These are phyloP conservation scores for Motacilla alba DNA, from an alignment of 2,113 vertebrate species.

Conservation along the genomic window DNA sequence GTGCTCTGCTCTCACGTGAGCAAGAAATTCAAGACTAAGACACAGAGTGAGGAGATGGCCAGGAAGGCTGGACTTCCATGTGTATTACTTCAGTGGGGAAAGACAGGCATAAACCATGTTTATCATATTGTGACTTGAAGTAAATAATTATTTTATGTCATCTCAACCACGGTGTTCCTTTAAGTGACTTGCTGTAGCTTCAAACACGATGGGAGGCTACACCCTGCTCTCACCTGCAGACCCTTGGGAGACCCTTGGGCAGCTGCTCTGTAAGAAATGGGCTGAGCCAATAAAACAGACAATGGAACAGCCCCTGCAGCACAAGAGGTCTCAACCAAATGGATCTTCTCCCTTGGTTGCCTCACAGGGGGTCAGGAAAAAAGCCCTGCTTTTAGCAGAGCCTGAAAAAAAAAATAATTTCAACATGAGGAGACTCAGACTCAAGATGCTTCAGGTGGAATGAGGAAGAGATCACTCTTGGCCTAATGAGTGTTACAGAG, in stretches of 20 bases:
- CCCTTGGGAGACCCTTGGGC: not conserved
- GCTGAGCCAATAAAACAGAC: not conserved
- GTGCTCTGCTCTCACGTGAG: not conserved
- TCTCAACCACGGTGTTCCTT: not conserved
- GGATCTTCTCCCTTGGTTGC: not conserved
- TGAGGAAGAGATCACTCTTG: fast-evolving
- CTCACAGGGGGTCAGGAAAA: fast-evolving
- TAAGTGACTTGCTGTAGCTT: not conserved
- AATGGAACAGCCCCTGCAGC: not conserved
- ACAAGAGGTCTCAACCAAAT: not conserved
- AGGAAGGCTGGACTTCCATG: not conserved
- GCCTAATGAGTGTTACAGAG: not conserved
- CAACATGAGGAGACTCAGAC: not conserved
- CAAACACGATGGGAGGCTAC: fast-evolving
- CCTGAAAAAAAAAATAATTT: not conserved
- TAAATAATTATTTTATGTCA: not conserved
- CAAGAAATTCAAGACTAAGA: not conserved
- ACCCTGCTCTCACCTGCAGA: not conserved
- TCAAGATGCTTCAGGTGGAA: not conserved
- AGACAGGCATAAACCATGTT: not conserved
- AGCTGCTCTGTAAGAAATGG: not conserved
- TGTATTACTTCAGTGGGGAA: not conserved
- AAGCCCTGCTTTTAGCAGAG: not conserved
- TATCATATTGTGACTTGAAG: not conserved
- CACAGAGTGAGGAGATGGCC: not conserved